Evolutionary conservation across 1,140 invertebrate genomes (phyloP), one percentile per base, ranked within the genome.

Genomic region (Varroa destructor): DNA sequence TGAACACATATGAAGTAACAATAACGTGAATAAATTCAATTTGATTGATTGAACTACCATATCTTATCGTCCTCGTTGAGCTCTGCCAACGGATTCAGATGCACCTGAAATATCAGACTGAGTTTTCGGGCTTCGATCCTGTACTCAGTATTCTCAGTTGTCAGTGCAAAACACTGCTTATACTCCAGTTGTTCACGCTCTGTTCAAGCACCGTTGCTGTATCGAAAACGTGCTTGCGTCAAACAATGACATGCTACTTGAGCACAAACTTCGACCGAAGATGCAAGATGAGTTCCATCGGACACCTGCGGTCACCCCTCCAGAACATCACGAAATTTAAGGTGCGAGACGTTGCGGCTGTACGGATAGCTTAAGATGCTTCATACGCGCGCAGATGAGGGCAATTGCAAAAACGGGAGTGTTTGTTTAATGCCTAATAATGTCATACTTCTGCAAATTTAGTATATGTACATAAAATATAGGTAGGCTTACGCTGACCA

Each of bases 191-290:
- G 84, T 95, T 1, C 97, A 97, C 80, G 90, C 93, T 1, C 83
- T 97, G 6, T 92, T 87, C 80, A 86, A 86, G 76, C 94, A 97
- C 81, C 84, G 90, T 72, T 80, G 85, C 10, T 87, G 87, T 70
- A 88, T 97, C 76, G 92, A 95, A 79, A 97, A 97, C 80, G 83
- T 97, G 12, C 81, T 97, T 58, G 82, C 87, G 25, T 89, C 92
- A 1, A 84, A 87, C 73, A 87, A 87, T 74, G 85, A 91, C 77
- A 87, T 96, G 86, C 81, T 87, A 51, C 81, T 96, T 4, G 82
- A 85, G 64, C 78, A 79, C 73, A 82, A 82, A 72, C 77, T 73
- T n/a, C 61, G 46, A 67, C 14, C 61, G 10, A 37, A 67, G 36
- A 46, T 67, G 40, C 61, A 37, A 4, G 14, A 12, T 25, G 61